These are phyloP conservation scores for Amorpha juglandis DNA, from an alignment of 2,888 invertebrate genomes.

Conservation along the genomic window DNA sequence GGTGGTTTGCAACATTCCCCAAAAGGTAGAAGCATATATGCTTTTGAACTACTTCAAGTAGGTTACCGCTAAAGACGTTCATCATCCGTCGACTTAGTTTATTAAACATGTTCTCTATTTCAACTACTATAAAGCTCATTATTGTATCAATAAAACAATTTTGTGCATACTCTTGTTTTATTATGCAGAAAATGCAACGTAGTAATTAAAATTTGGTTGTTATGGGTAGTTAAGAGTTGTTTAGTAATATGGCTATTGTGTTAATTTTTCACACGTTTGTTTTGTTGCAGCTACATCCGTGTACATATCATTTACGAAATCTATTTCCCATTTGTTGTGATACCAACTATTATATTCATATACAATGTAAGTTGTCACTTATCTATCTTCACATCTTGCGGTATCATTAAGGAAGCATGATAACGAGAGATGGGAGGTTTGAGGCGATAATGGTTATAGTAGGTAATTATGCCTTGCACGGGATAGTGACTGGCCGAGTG, in stretches of 20 bases:
- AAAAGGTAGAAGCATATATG: background rate
- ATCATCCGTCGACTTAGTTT: background rate
- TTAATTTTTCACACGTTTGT: conserved; percentile 46
- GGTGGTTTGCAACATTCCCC: conserved; percentile 6
- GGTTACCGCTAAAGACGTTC: background rate
- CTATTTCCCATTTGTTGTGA: conserved; percentile 52
- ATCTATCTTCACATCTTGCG: too few relatives aligned
- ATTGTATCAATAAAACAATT: background rate
- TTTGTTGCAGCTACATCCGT: conserved; percentile 47
- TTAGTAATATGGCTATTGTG: conserved; percentile 44
- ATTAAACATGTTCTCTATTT: background rate
- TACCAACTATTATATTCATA: conserved; percentile 18
- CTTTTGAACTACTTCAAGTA: conserved; percentile 30
- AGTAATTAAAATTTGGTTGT: conserved; percentile 3
- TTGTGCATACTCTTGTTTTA: background rate
- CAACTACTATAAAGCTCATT: background rate
- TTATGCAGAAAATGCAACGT: conserved; percentile 27
- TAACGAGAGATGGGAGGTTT: too few relatives aligned
- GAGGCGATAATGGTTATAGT: too few relatives aligned
- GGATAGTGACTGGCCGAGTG: too few relatives aligned
- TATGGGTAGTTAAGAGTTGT: conserved; percentile 31
- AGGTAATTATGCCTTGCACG: too few relatives aligned
- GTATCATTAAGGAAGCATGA: too few relatives aligned
- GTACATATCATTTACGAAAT: conserved; percentile 46
- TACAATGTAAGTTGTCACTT: too few relatives aligned